Evolutionary conservation across 2,888 invertebrate species (phyloP).

Genomic region (Homarus gammarus): DNA sequence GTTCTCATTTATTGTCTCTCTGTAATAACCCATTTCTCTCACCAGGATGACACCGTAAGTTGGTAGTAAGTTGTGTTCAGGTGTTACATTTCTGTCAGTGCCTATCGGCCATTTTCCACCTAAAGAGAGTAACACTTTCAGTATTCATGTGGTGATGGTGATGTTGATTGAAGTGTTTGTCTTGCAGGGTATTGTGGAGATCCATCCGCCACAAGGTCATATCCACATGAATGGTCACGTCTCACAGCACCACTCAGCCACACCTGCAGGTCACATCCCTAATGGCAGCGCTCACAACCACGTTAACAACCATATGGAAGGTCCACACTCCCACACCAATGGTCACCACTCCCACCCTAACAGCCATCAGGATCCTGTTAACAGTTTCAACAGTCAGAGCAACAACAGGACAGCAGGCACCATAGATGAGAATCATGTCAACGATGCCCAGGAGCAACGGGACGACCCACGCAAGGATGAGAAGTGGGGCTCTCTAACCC

Average conservation of each 20-base stretch:
- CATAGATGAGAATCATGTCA: conserved; percentile 32
- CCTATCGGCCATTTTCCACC: no score
- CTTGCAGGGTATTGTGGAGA: conserved; percentile 53
- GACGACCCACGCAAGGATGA: conserved; percentile 67
- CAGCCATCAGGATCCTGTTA: conserved; percentile 17
- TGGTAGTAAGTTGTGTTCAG: no score
- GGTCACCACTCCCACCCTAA: neutral
- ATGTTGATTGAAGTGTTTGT: neutral
- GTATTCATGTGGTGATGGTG: no score
- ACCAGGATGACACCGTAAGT: no score
- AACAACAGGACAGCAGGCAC: conserved; percentile 15
- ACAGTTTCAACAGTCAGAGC: neutral
- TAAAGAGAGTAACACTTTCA: no score
- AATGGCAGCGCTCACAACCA: conserved; percentile 38
- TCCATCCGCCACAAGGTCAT: conserved; percentile 54
- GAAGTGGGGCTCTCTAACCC: conserved; percentile 70
- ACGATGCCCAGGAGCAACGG: conserved; percentile 42
- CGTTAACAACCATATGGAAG: conserved; percentile 5
- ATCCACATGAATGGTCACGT: conserved; percentile 54
- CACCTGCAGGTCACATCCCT: conserved; percentile 22
- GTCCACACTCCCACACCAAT: conserved; percentile 13
- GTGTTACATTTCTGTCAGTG: no score
- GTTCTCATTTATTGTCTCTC: no score
- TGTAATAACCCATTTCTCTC: no score
- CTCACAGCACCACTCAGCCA: conserved; percentile 32